A percentile compares a stretch with the other conserved stretches of the same genome.
These are phyloP conservation scores for Hemitrygon akajei DNA, from an alignment of 2,797 vertebrate species.

Conservation along the genomic window DNA sequence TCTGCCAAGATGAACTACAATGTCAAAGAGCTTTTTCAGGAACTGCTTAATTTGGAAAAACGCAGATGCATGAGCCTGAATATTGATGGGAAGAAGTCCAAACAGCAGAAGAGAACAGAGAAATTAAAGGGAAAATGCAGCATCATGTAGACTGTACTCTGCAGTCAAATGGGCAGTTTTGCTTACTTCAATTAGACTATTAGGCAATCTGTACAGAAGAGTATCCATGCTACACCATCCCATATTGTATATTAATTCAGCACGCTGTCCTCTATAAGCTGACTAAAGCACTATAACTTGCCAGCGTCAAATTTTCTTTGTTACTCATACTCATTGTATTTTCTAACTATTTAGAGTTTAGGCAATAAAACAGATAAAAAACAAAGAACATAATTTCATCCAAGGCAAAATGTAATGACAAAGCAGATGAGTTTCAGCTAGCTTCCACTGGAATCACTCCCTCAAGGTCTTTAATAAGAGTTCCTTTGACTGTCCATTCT, in stretches of 20 bases:
- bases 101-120: conserved; percentile 82
- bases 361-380: conserved; percentile 11
- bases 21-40: conserved; percentile 93
- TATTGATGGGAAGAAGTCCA: conserved; percentile 81
- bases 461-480: too few relatives aligned
- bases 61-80: conserved; percentile 87
- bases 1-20: conserved; percentile 98
- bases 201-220: background rate
- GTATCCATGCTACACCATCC: background rate
- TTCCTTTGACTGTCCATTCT: conserved; percentile 16
- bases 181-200: conserved; percentile 1
- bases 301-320: background rate
- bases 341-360: conserved; percentile 12
- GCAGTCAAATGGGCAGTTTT: background rate
- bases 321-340: conserved; percentile 10
- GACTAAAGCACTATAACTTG: conserved; percentile 2
- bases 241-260: background rate
- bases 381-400: background rate
- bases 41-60: conserved; percentile 93
- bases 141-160: conserved; percentile 69
- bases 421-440: background rate
- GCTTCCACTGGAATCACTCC: background rate
- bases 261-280: background rate
- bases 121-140: conserved; percentile 91
- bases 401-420: conserved; percentile 6